Conservation (phyloP, 2,888 invertebrate species). For the Choristoneura rosaceana region DNA sequence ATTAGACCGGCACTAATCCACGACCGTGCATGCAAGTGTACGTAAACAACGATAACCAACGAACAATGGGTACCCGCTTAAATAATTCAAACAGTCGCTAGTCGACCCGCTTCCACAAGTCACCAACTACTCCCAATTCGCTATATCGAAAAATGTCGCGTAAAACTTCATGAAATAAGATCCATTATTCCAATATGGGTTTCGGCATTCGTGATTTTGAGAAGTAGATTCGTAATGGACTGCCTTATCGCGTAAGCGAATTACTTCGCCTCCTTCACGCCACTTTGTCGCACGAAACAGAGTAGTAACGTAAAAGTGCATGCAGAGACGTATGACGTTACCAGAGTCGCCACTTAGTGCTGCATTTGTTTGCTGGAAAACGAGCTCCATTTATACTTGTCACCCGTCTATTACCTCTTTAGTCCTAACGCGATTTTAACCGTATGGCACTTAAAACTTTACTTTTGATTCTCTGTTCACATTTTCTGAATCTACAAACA, state of each 20-base stretch:
- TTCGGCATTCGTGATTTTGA: background rate
- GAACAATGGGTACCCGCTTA: slow-evolving; percentile 33
- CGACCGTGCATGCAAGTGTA: slow-evolving; percentile 11
- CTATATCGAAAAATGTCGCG: background rate
- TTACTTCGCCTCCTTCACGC: slow-evolving; percentile 20
- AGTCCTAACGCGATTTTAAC: background rate
- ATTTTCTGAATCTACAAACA: background rate
- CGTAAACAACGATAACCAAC: slow-evolving; percentile 36
- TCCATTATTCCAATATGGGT: background rate
- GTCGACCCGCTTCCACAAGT: slow-evolving; percentile 8
- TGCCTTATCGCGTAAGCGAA: slow-evolving; percentile 30
- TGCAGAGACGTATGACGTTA: slow-evolving; percentile 21
- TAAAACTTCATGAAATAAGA: slow-evolving; percentile 1
- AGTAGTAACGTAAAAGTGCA: slow-evolving; percentile 18
- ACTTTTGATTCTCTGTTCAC: background rate
- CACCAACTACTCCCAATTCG: slow-evolving; percentile 17
- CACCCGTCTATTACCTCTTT: background rate
- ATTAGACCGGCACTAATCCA: slow-evolving; percentile 16
- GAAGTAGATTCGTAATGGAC: background rate
- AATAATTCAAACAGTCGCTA: slow-evolving; percentile 22
- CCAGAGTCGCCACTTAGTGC: slow-evolving; percentile 5
- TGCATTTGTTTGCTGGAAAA: slow-evolving; percentile 8
- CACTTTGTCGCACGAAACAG: slow-evolving; percentile 16
- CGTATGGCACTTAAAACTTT: background rate
- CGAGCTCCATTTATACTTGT: background rate